phyloP scores from a whole-genome alignment of 2,888 invertebrate species.

The Thyatira batis region DNA sequence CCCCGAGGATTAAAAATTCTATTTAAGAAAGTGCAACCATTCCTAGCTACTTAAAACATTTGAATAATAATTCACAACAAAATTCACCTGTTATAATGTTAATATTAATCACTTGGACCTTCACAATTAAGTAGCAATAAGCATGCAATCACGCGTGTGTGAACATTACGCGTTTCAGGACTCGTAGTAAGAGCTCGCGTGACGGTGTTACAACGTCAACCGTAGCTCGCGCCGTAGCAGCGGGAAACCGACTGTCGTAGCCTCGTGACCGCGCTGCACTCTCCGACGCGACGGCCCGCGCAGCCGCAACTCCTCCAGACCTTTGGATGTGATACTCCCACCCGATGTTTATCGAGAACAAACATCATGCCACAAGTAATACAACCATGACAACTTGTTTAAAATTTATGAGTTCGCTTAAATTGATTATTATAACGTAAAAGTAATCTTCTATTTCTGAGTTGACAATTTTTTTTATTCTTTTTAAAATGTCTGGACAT shows the following conservation, averaged over 20 bases:
- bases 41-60: slow-evolving; percentile 41
- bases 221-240: slow-evolving; percentile 45
- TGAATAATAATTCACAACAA: slow-evolving; percentile 41
- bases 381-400: not conserved
- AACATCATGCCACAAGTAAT: slow-evolving; percentile 25
- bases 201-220: slow-evolving; percentile 16
- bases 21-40: slow-evolving; percentile 52
- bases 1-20: slow-evolving; percentile 40
- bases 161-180: slow-evolving; percentile 57
- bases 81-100: slow-evolving; percentile 69
- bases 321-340: slow-evolving; percentile 10
- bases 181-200: slow-evolving; percentile 25
- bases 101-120: slow-evolving; percentile 69
- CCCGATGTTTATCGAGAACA: slow-evolving; percentile 29
- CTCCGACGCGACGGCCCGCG: slow-evolving; percentile 54
- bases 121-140: slow-evolving; percentile 64
- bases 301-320: slow-evolving; percentile 59
- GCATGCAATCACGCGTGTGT: slow-evolving; percentile 65
- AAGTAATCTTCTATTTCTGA: no score
- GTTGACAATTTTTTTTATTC: not conserved
- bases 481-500: no score
- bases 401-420: not conserved
- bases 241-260: slow-evolving; percentile 58
- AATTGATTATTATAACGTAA: not conserved
- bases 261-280: slow-evolving; percentile 42